These are phyloP conservation scores for Prionace glauca DNA, from an alignment of 2,797 vertebrate genomes.

Conservation along the genomic window DNA sequence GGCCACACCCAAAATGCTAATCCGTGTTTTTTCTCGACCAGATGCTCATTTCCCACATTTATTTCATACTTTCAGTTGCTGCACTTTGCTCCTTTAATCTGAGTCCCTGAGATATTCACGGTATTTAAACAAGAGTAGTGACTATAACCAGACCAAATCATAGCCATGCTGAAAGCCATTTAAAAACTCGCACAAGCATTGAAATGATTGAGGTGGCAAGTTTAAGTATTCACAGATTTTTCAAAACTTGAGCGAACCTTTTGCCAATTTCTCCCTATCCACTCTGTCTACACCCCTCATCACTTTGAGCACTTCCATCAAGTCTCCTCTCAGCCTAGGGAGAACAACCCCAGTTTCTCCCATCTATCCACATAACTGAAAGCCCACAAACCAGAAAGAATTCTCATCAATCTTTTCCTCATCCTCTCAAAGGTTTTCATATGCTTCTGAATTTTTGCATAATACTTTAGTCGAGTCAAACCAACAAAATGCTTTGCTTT, in stretches of 20 bases:
- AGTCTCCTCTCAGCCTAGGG: no score
- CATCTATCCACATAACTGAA: no score
- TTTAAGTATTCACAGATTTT: slow-evolving; percentile 1
- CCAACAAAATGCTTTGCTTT: no score
- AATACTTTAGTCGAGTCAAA: no score
- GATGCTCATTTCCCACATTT: not conserved
- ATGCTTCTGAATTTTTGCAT: no score
- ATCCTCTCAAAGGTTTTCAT: no score
- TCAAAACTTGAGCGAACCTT: not conserved
- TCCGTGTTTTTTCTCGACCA: not conserved
- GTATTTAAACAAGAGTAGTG: not conserved
- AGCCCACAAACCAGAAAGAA: no score
- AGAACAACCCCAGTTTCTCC: no score
- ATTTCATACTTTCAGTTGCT: not conserved
- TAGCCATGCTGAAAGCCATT: not conserved
- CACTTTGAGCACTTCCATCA: no score
- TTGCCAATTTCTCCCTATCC: not conserved
- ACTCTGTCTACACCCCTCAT: not conserved
- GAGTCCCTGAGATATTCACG: not conserved
- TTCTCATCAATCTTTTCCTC: no score
- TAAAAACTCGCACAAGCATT: not conserved
- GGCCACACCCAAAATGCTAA: not conserved
- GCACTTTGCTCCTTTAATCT: not conserved
- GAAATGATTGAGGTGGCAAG: not conserved
- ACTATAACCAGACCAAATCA: not conserved